These are phyloP conservation scores for Xiphophorus couchianus DNA, from an alignment of 2,113 vertebrate species.

Conservation along the genomic window DNA sequence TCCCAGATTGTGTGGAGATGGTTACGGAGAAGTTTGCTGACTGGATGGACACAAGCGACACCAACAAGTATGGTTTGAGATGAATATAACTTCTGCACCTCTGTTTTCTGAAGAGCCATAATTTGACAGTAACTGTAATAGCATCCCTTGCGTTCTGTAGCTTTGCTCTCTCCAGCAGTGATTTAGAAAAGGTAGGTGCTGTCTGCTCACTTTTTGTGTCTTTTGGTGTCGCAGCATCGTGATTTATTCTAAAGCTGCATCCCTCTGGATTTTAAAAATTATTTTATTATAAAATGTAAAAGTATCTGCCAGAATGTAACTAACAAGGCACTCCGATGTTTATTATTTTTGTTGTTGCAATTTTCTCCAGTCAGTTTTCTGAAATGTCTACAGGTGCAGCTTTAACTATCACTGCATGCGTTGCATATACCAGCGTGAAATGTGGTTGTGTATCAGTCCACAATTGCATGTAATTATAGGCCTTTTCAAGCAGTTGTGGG, in stretches of 20 bases:
- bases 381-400: constrained; percentile 19
- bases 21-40: rapidly evolving
- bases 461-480: neutral
- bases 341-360: neutral
- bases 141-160: constrained; percentile 38
- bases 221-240: neutral
- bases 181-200: constrained; percentile 34
- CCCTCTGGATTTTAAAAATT: neutral
- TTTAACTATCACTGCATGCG: constrained; percentile 10
- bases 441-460: neutral
- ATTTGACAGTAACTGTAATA: neutral
- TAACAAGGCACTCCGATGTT: neutral
- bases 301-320: neutral
- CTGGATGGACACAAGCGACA: constrained; percentile 13
- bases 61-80: constrained; percentile 69
- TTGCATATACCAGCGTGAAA: neutral
- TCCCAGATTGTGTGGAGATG: constrained; percentile 67
- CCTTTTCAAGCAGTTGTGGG: neutral
- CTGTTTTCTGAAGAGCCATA: neutral
- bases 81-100: neutral
- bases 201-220: constrained; percentile 4
- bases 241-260: constrained; percentile 19
- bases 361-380: neutral
- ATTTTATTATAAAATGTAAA: neutral
- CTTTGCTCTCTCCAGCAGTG: constrained; percentile 17